These are phyloP conservation scores for Polylopha cassiicola DNA, from an alignment of 2,888 invertebrate species.

Conservation along the genomic window DNA sequence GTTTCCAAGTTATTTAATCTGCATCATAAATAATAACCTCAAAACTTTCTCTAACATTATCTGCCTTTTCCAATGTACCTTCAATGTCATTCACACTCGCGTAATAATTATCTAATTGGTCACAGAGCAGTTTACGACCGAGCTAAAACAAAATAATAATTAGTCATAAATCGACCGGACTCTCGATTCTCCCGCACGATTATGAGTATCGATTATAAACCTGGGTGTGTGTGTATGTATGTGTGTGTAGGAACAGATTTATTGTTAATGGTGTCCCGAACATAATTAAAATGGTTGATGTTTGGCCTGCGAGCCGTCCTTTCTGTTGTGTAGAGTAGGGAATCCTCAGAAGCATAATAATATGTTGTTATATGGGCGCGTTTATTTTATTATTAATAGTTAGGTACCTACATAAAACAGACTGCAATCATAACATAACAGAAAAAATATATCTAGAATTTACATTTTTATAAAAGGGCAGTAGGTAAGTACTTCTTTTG, in stretches of 20 bases:
- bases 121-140: conserved; percentile 63
- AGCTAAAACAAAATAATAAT: conserved; percentile 66
- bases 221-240: conserved; percentile 34
- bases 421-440: too few species aligned
- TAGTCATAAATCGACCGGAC: conserved; percentile 63
- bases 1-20: too few species aligned
- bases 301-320: conserved; percentile 56
- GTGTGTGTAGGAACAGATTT: conserved; percentile 67
- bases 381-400: too few species aligned
- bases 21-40: too few species aligned
- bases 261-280: conserved; percentile 76
- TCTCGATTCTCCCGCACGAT: conserved; percentile 44
- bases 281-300: conserved; percentile 77
- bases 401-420: too few species aligned
- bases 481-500: too few species aligned
- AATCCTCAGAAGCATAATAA: conserved; percentile 33
- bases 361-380: conserved; percentile 5
- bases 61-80: too few species aligned
- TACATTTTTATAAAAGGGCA: too few species aligned
- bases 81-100: conserved; percentile 24
- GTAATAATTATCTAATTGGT: conserved; percentile 66
- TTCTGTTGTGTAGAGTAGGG: conserved; percentile 33
- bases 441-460: too few species aligned
- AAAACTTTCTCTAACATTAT: too few species aligned
- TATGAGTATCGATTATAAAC: conserved; percentile 44